Evolutionary conservation across 2,888 invertebrate species (phyloP).

Genomic region (Rhogogaster chlorosoma): DNA sequence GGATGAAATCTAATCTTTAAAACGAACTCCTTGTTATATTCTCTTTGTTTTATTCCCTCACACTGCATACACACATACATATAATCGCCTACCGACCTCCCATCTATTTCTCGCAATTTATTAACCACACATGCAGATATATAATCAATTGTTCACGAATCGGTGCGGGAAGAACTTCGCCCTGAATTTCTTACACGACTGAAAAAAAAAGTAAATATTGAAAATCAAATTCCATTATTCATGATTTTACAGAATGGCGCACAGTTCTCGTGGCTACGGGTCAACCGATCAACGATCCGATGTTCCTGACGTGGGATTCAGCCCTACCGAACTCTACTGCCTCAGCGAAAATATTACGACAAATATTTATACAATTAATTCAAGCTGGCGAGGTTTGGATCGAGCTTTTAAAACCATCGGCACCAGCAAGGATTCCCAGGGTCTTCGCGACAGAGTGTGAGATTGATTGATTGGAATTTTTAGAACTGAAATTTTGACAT

Average conservation of each 20-base stretch:
- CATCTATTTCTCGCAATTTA: background rate
- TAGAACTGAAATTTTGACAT: background rate
- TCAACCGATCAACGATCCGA: slow-evolving; percentile 78
- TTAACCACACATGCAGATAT: background rate
- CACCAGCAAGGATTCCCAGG: slow-evolving; percentile 86
- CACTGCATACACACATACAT: background rate
- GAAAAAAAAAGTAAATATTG: background rate
- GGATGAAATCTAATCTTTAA: background rate
- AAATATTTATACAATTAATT: slow-evolving; percentile 89
- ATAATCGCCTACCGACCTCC: background rate
- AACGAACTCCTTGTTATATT: background rate
- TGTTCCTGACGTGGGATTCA: slow-evolving; percentile 86
- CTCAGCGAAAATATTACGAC: slow-evolving; percentile 90
- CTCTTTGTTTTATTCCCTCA: slow-evolving; percentile 28
- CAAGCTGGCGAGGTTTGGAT: slow-evolving; percentile 86
- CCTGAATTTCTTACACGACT: background rate
- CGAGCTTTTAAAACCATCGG: slow-evolving; percentile 88
- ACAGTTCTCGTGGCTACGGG: slow-evolving; percentile 75
- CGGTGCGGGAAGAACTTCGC: background rate
- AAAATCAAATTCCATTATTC: background rate
- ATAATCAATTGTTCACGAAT: background rate
- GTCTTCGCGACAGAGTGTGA: slow-evolving; percentile 84
- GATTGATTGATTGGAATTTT: slow-evolving; percentile 59
- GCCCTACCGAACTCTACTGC: slow-evolving; percentile 88
- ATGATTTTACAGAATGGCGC: slow-evolving; percentile 70